These are phyloP conservation scores for Myxocyprinus asiaticus DNA, from an alignment of 2,113 vertebrate species.

Conservation along the genomic window DNA sequence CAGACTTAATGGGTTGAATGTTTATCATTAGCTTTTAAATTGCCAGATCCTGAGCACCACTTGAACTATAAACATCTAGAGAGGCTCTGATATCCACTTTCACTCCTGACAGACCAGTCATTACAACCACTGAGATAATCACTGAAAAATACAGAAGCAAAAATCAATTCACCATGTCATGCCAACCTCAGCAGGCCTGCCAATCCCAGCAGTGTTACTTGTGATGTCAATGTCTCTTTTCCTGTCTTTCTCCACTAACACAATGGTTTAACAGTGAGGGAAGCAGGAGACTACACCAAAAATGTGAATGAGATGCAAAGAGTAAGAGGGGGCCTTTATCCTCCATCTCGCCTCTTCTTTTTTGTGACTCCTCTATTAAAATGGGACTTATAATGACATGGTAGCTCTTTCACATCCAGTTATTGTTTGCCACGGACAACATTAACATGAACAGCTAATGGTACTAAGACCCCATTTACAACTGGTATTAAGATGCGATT, in stretches of 20 bases:
- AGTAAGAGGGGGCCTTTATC: slow-evolving; percentile 29
- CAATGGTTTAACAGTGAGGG: slow-evolving; percentile 42
- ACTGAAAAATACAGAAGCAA: slow-evolving; percentile 20
- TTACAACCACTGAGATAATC: slow-evolving; percentile 8
- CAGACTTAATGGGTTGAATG: neutral
- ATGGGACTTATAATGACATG: neutral
- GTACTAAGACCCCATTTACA: too few relatives aligned
- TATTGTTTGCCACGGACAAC: neutral
- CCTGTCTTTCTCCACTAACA: neutral
- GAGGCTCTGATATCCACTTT: slow-evolving; percentile 30
- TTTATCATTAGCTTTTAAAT: slow-evolving; percentile 37
- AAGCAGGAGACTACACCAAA: slow-evolving; percentile 14
- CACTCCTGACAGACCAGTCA: slow-evolving; percentile 13
- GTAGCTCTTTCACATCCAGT: neutral
- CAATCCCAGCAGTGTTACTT: neutral
- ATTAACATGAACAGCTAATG: slow-evolving; percentile 1
- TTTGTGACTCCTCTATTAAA: slow-evolving; percentile 10
- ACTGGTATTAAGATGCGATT: too few relatives aligned
- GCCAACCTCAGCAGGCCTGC: neutral
- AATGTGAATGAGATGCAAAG: slow-evolving; percentile 42
- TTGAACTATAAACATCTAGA: slow-evolving; percentile 57
- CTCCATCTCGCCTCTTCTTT: slow-evolving; percentile 32
- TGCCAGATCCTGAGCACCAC: neutral
- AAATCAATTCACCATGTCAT: slow-evolving; percentile 2
- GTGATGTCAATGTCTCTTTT: neutral